Conservation (phyloP, 2,888 invertebrate species). For the Cheilosia impressa region DNA sequence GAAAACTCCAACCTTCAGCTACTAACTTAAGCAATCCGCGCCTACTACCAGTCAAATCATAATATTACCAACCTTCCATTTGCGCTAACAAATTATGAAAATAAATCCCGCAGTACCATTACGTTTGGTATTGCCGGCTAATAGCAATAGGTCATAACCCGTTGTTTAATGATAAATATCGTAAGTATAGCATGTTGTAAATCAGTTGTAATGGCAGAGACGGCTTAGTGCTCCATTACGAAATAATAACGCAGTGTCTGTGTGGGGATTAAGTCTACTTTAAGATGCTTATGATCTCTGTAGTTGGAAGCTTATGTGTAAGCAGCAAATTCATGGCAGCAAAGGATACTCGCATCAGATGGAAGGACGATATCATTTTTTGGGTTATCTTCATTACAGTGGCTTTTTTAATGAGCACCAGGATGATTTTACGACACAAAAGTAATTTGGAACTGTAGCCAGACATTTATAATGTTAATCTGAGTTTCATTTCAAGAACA, state of each 20-base stretch:
- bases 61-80: slow-evolving; percentile 8
- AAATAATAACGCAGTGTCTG: slow-evolving; percentile 16
- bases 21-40: no score
- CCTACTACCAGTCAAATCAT: slow-evolving; percentile 28
- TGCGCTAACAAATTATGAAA: slow-evolving; percentile 42
- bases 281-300: neutral
- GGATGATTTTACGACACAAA: no score
- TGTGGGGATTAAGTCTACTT: slow-evolving; percentile 9
- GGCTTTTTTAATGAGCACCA: no score
- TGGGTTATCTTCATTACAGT: no score
- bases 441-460: no score
- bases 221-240: slow-evolving; percentile 23
- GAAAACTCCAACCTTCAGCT: no score
- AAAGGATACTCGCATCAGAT: no score
- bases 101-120: slow-evolving; percentile 37
- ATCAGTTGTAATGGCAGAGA: slow-evolving; percentile 45
- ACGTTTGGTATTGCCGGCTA: slow-evolving; percentile 31
- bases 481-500: no score
- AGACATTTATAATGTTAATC: no score
- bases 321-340: no score
- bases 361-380: no score
- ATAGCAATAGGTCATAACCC: slow-evolving; percentile 37
- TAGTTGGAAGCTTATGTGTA: neutral
- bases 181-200: slow-evolving; percentile 29
- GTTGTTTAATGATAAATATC: slow-evolving; percentile 24